A percentile compares a stretch with the other conserved stretches of the same genome.
phyloP scores from a whole-genome alignment of 2,113 vertebrate genomes.

The Bostrychus sinensis region DNA sequence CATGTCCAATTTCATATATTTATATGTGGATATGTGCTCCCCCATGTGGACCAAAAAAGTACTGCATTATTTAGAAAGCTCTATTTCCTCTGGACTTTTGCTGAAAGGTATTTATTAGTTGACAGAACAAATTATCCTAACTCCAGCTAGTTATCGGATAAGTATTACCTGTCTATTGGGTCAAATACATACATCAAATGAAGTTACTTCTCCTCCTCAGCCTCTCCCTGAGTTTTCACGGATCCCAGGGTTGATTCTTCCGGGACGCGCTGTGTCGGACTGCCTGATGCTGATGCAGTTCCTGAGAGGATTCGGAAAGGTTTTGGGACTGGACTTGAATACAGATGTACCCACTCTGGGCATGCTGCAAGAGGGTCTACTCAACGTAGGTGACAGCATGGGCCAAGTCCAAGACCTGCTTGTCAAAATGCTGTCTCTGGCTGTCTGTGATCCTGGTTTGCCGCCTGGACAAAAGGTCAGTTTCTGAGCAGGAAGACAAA shows the following conservation, averaged over 20 bases:
- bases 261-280: conserved; percentile 90
- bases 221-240: conserved; percentile 91
- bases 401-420: conserved; percentile 96
- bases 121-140: too few relatives aligned
- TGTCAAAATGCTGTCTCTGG: conserved; percentile 92
- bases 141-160: too few relatives aligned
- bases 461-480: conserved; percentile 93
- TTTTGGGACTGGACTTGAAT: conserved; percentile 91
- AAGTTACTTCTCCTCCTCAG: conserved; percentile 67
- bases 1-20: conserved; percentile 10
- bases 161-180: too few relatives aligned
- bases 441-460: conserved; percentile 94
- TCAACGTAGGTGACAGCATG: conserved; percentile 95
- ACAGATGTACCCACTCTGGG: conserved; percentile 90
- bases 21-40: conserved; percentile 47
- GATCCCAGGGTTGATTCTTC: conserved; percentile 92
- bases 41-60: conserved; percentile 57
- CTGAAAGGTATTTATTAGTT: too few relatives aligned
- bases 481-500: background rate
- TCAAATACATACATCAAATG: background rate
- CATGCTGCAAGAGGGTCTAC: conserved; percentile 93
- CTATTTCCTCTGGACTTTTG: too few relatives aligned
- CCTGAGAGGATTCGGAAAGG: conserved; percentile 95
- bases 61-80: conserved; percentile 32
- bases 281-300: conserved; percentile 99